Conservation (phyloP, 2,113 vertebrate genomes). For the Hypocryptadius cinnamomeus region DNA sequence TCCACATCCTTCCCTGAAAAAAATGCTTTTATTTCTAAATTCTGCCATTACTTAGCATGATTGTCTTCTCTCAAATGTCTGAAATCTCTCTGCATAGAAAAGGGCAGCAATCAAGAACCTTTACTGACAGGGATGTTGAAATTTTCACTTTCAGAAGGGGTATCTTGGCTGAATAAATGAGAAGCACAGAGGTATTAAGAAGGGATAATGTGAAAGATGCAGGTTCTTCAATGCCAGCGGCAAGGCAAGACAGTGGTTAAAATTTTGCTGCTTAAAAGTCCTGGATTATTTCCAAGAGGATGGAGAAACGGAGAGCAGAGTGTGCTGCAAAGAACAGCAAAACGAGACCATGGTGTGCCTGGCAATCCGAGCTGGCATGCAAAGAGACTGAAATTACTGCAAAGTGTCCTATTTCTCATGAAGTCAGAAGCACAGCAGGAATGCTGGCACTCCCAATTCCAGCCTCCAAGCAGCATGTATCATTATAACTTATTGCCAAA, state of each 20-base stretch:
- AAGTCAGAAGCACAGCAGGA: slow-evolving; percentile 1
- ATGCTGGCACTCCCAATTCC: neutral
- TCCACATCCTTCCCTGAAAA: neutral
- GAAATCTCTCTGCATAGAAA: neutral
- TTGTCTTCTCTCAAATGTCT: neutral
- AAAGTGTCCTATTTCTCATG: slow-evolving; percentile 14
- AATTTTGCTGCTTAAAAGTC: neutral
- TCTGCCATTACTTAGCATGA: neutral
- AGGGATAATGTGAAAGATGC: neutral
- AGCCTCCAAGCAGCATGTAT: neutral
- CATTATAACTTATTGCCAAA: neutral
- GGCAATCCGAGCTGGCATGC: neutral
- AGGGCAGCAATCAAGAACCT: neutral
- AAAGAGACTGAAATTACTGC: neutral
- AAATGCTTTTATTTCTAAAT: neutral
- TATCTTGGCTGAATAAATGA: neutral
- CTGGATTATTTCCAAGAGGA: neutral
- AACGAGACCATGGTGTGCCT: neutral
- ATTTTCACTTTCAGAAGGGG: neutral
- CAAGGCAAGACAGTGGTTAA: neutral
- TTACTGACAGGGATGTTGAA: neutral
- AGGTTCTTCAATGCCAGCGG: neutral
- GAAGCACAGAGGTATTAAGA: neutral
- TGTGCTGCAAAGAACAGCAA: neutral
- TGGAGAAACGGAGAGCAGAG: neutral